Conservation (phyloP, 2,113 vertebrate species). For the Amblyornis subalaris region DNA sequence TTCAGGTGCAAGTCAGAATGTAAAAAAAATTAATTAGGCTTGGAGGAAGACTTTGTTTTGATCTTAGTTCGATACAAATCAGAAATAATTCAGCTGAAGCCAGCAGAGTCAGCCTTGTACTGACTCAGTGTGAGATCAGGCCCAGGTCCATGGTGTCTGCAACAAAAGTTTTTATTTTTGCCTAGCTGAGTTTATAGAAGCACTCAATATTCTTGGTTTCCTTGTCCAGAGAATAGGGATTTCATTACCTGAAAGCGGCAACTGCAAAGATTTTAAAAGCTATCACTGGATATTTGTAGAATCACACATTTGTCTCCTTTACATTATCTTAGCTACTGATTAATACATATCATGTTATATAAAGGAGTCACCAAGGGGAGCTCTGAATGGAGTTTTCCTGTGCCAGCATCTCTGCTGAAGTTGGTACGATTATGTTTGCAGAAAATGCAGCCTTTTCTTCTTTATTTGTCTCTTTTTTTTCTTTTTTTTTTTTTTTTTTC, state of each 20-base stretch:
- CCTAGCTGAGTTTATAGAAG: background rate
- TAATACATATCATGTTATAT: background rate
- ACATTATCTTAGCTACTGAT: background rate
- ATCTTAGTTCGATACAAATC: background rate
- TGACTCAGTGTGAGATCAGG: background rate
- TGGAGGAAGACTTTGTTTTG: constrained; percentile 15
- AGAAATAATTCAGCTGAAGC: background rate
- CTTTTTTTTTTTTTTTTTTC: no score
- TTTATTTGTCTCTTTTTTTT: background rate
- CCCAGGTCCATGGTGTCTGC: rapidly evolving
- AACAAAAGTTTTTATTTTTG: background rate
- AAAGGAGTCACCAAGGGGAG: background rate
- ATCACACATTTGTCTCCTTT: background rate
- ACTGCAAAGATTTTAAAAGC: background rate
- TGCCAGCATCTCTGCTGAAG: background rate
- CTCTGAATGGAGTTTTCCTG: background rate
- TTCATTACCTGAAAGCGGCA: background rate
- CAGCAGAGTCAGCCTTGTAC: background rate
- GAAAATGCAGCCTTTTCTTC: background rate
- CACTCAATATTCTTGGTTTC: background rate
- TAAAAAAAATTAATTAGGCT: constrained; percentile 47
- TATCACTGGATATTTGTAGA: background rate
- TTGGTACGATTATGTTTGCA: background rate
- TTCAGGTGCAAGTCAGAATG: constrained; percentile 16
- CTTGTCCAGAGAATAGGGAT: background rate